phyloP scores from a whole-genome alignment of 2,113 vertebrate genomes.

The Ameiurus melas region DNA sequence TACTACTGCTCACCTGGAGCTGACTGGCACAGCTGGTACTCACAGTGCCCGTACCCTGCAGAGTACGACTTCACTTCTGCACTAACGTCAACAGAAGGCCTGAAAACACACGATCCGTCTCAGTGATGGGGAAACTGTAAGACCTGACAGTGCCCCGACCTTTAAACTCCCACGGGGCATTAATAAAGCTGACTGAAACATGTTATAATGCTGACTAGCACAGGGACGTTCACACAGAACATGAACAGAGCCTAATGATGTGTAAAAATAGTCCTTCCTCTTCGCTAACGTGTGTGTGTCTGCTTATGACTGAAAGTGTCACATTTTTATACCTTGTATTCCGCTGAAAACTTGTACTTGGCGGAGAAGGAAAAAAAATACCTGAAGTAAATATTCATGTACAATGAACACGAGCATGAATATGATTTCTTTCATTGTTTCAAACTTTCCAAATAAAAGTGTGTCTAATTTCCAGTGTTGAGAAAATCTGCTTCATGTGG shows the following conservation, averaged over 20 bases:
- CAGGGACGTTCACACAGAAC: background rate
- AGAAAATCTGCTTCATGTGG: background rate
- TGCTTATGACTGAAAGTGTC: background rate
- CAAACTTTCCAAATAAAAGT: constrained; percentile 1
- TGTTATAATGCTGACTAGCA: background rate
- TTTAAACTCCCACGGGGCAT: background rate
- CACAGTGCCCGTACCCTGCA: constrained; percentile 71
- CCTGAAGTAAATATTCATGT: background rate
- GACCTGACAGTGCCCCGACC: background rate
- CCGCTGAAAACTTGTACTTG: background rate
- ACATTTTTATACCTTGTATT: background rate
- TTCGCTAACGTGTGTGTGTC: background rate
- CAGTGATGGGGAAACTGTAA: background rate
- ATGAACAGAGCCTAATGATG: background rate
- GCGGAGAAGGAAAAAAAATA: background rate
- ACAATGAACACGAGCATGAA: background rate
- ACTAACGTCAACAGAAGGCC: constrained; percentile 55
- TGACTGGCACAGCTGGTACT: constrained; percentile 79
- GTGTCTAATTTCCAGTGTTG: background rate
- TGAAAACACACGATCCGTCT: constrained; percentile 54
- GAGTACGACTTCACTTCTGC: constrained; percentile 69
- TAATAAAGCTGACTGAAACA: background rate
- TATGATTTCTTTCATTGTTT: background rate
- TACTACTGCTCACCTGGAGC: constrained; percentile 65
- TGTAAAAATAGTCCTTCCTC: background rate